These are phyloP conservation scores for Onychorhynchus coronatus DNA, from an alignment of 2,113 vertebrate genomes.

Conservation along the genomic window DNA sequence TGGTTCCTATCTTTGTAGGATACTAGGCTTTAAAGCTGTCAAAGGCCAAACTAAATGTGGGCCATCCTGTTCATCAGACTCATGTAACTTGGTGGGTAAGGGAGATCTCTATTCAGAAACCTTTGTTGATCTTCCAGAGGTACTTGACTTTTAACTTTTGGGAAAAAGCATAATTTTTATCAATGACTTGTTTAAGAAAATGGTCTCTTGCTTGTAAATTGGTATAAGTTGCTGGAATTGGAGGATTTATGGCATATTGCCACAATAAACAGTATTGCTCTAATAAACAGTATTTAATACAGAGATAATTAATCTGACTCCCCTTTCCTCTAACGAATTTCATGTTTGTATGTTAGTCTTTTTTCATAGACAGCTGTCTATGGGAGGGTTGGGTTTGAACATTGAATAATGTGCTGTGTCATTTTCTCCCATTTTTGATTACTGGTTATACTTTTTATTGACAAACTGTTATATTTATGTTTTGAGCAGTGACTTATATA, in stretches of 20 bases:
- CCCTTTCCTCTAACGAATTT: neutral
- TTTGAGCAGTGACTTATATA: neutral
- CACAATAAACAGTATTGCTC: neutral
- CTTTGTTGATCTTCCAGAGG: neutral
- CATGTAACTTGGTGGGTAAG: neutral
- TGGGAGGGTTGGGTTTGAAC: neutral
- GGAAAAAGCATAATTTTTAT: neutral
- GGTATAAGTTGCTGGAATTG: neutral
- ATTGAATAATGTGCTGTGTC: neutral
- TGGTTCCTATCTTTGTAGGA: neutral
- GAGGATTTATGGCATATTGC: neutral
- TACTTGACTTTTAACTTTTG: neutral
- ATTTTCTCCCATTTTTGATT: neutral
- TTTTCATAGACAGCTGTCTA: neutral
- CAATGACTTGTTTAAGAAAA: neutral
- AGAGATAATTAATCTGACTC: neutral
- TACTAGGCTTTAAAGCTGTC: neutral
- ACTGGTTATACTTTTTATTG: neutral
- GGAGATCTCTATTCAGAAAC: neutral
- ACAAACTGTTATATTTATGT: neutral
- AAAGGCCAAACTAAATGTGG: neutral
- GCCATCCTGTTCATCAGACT: neutral
- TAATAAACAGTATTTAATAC: neutral
- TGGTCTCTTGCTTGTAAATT: neutral
- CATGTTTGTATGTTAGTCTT: neutral